These are phyloP conservation scores for Cheiracanthium punctorium DNA, from an alignment of 2,888 invertebrate genomes.

Conservation along the genomic window DNA sequence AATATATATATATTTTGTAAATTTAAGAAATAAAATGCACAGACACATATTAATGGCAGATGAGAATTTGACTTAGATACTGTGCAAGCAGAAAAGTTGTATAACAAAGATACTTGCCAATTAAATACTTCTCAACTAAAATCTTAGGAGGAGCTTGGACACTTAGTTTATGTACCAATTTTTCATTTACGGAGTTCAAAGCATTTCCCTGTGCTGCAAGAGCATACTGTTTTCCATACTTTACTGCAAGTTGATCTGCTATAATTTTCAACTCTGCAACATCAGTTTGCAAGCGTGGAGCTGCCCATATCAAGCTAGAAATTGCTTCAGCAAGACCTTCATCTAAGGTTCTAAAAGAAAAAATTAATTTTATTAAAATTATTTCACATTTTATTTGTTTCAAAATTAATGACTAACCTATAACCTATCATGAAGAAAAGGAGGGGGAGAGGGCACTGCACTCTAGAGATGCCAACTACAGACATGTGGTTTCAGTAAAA, in stretches of 20 bases:
- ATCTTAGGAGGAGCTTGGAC: constrained; percentile 96
- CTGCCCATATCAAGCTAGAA: constrained; percentile 96
- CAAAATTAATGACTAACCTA: no score
- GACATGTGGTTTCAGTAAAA: no score
- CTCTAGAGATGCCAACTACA: no score
- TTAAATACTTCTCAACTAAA: constrained; percentile 87
- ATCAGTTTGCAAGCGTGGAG: constrained; percentile 86
- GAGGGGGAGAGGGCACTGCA: no score
- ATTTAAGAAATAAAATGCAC: neutral
- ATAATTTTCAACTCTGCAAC: constrained; percentile 85
- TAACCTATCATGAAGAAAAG: no score
- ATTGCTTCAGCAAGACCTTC: constrained; percentile 97
- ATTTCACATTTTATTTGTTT: no score
- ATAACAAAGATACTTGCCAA: constrained; percentile 70
- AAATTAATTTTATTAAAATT: no score
- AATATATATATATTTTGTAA: neutral
- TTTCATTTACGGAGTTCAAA: constrained; percentile 89
- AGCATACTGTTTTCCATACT: constrained; percentile 95
- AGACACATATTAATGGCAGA: neutral
- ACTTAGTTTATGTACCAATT: constrained; percentile 93
- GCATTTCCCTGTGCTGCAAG: constrained; percentile 90
- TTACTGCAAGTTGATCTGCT: constrained; percentile 89
- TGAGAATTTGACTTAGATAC: no score
- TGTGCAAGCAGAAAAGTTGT: no score
- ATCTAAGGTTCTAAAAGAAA: constrained; percentile 82